Base-by-base conservation (phyloP, 1,140 invertebrate species). In the Adoxophyes honmai region DNA sequence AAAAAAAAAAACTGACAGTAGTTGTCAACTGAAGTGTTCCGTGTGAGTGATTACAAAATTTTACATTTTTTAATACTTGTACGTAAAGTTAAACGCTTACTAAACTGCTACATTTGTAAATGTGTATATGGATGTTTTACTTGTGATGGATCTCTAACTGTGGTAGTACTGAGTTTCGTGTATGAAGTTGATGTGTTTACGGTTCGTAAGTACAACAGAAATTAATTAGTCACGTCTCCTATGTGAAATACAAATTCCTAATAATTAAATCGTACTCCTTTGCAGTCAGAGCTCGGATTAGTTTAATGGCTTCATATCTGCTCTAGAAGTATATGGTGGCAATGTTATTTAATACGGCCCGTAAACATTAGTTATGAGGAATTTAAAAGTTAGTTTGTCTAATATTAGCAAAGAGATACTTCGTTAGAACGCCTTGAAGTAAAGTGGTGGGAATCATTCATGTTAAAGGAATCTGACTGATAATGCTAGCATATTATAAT, bases 101-200 rank as follows among this genome's bases (percentile, higher is more conserved):
- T 28, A 28, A 28, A 28, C 21, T 28, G 21, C 21, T 13, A 48
- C 18, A 36, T 48, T n/a, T 44, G n/a, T 21, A 18, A 48, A 48
- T 18, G 21, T 48, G 42, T 33, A 18, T 13, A 5, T 11, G 42
- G 18, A 11, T n/a, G 9, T 48, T 33, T 54, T 68, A 55, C 64
- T 62, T 68, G 71, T 73, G 66, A 70, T 63, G 58, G 61, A 59
- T 60, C 55, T 28, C 21, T 55, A 53, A 36, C 52, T 60, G 59
- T 60, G 57, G 9, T 57, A 52, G 51, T 39, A 15, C 51, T 54
- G 56, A 58, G 53, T 58, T 42, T 36, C 58, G 57, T 71, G 63
- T 34, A 59, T 70, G 61, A 62, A 69, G 66, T 78, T 77, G 62
- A 79, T 78, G 75, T 81, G 73, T 81, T 76, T 76, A 81, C 70